A percentile compares a stretch with the other conserved stretches of the same genome.
phyloP scores from a whole-genome alignment of 2,113 vertebrate species.

The Percina caprodes region DNA sequence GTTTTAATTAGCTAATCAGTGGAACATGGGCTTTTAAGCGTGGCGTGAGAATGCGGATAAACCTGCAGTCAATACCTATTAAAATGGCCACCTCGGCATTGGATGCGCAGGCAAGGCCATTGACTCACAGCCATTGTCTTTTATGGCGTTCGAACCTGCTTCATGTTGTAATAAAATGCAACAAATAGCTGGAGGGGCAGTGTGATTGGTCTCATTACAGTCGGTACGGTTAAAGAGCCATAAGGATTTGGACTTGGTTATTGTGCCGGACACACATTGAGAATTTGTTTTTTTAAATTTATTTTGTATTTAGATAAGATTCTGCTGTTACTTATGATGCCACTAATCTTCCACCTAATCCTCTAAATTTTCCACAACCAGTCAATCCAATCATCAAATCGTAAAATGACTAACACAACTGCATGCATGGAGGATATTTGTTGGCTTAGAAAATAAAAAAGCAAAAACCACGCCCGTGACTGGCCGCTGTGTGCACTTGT shows the following conservation, averaged over 20 bases:
- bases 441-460: conserved; percentile 2
- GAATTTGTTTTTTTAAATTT: neutral
- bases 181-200: conserved; percentile 1
- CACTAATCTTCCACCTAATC: neutral
- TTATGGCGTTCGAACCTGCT: conserved; percentile 42
- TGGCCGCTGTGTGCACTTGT: conserved; percentile 11
- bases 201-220: neutral
- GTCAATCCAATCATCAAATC: neutral
- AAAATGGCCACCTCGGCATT: conserved; percentile 64
- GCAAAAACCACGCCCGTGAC: conserved; percentile 14
- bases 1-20: conserved; percentile 85
- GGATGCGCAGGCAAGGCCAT: conserved; percentile 36
- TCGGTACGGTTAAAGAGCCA: neutral
- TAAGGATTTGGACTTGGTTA: neutral
- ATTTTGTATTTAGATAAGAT: neutral
- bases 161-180: conserved; percentile 46
- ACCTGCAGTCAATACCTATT: conserved; percentile 79
- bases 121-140: conserved; percentile 53
- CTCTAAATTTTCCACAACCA: neutral
- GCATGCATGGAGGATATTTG: neutral
- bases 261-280: neutral
- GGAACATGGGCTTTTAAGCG: conserved; percentile 82
- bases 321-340: neutral
- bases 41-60: conserved; percentile 69
- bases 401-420: neutral